Evolutionary conservation across 2,797 vertebrate genomes (phyloP).

Genomic region (Trematomus bernacchii): DNA sequence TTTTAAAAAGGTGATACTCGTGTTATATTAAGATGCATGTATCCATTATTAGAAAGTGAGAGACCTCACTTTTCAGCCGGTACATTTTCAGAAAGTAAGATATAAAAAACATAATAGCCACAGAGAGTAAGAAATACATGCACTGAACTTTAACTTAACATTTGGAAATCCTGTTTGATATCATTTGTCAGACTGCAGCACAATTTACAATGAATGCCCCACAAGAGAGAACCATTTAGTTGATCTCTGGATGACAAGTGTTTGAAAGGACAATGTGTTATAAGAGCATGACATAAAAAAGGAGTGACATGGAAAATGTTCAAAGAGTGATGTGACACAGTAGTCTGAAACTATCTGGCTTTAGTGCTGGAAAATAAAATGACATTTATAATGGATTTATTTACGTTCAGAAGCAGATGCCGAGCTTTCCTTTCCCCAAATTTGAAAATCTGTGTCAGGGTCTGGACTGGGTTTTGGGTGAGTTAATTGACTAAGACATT

Average conservation of each 20-base stretch:
- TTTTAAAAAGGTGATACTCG: background rate
- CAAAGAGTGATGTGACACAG: constrained; percentile 52
- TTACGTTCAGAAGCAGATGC: constrained; percentile 24
- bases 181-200: constrained; percentile 44
- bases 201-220: constrained; percentile 41
- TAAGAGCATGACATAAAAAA: constrained; percentile 45
- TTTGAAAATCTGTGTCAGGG: constrained; percentile 28
- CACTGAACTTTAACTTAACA: constrained; percentile 20
- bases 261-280: constrained; percentile 53
- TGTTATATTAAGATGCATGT: background rate
- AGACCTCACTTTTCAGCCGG: background rate
- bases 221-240: constrained; percentile 43
- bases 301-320: constrained; percentile 39
- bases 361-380: constrained; percentile 19
- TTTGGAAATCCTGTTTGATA: constrained; percentile 53
- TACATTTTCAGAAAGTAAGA: background rate
- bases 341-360: constrained; percentile 32
- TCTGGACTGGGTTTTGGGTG: constrained; percentile 17
- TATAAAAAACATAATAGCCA: background rate
- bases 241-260: constrained; percentile 54
- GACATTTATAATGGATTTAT: constrained; percentile 25
- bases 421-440: constrained; percentile 28
- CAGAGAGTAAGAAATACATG: background rate
- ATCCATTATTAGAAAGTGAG: constrained; percentile 5
- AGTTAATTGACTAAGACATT: constrained; percentile 40